These are phyloP conservation scores for Schizotus pectinicornis DNA, from an alignment of 2,888 invertebrate genomes.

Conservation along the genomic window DNA sequence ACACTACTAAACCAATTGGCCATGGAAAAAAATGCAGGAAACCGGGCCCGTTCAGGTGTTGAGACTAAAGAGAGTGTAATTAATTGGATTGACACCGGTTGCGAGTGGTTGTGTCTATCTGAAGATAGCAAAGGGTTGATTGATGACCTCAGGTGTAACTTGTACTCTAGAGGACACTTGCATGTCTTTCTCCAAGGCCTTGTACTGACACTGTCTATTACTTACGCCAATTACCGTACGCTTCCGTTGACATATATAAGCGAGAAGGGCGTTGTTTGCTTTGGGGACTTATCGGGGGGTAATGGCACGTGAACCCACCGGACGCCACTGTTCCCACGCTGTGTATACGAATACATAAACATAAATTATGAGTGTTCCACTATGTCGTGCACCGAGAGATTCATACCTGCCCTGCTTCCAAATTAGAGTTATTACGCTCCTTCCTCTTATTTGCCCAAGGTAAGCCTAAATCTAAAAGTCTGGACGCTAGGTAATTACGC, in stretches of 20 bases:
- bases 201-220: not conserved
- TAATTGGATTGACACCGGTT: too few relatives aligned
- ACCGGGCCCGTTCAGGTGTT: not conserved
- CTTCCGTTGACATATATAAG: slow-evolving; percentile 4
- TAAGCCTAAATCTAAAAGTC: slow-evolving; percentile 20
- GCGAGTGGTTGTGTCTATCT: too few relatives aligned
- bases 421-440: slow-evolving; percentile 44
- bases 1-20: not conserved
- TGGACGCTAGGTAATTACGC: slow-evolving; percentile 7
- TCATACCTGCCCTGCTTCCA: slow-evolving; percentile 42
- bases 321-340: slow-evolving; percentile 39
- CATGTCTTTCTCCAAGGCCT: too few relatives aligned
- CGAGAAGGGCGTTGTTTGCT: slow-evolving; percentile 12
- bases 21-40: not conserved
- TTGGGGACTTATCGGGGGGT: slow-evolving; percentile 30
- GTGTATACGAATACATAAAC: slow-evolving; percentile 47
- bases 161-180: too few relatives aligned
- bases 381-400: slow-evolving; percentile 40
- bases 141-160: too few relatives aligned
- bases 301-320: slow-evolving; percentile 42
- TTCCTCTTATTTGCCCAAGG: slow-evolving; percentile 23
- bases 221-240: slow-evolving; percentile 13
- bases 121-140: too few relatives aligned
- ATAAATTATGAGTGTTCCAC: slow-evolving; percentile 47
- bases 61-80: too few relatives aligned